Conservation (phyloP, 2,888 invertebrate species). For the Aphodius granarius region DNA sequence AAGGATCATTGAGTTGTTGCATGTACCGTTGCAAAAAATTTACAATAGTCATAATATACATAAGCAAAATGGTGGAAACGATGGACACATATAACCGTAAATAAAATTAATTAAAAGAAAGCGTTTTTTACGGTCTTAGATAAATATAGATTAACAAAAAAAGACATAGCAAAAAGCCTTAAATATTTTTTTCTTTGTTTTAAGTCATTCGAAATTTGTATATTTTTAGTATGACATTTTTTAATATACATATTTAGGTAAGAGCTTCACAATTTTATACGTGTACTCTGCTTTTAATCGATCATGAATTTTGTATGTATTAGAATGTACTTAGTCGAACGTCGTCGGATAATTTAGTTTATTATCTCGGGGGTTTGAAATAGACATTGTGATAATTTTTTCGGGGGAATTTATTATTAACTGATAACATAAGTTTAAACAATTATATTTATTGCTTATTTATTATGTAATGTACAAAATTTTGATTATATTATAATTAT, state of each 20-base stretch:
- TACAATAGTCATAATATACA: conserved; percentile 56
- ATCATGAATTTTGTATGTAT: neutral
- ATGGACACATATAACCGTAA: conserved; percentile 13
- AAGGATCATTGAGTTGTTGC: conserved; percentile 81
- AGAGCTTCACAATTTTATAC: conserved; percentile 11
- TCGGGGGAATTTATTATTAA: neutral
- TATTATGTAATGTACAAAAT: neutral
- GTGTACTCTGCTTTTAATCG: conserved; percentile 6
- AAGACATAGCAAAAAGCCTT: conserved; percentile 24
- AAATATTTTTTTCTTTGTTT: conserved; percentile 21
- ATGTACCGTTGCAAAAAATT: conserved; percentile 83
- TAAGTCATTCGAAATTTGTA: conserved; percentile 24
- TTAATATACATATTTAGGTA: conserved; percentile 23
- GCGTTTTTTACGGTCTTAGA: conserved; percentile 16
- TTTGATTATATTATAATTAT: neutral
- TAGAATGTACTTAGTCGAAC: neutral
- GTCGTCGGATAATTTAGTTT: neutral
- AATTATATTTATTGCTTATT: neutral
- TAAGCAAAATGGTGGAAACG: conserved; percentile 47
- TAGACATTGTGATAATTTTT: neutral
- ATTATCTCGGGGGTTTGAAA: neutral
- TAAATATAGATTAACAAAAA: conserved; percentile 21
- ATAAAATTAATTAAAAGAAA: conserved; percentile 3
- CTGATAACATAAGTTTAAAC: neutral
- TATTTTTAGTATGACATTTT: conserved; percentile 28